Percentiles rank a stretch among this genome's conserved stretches.
Conservation (phyloP, 2,888 invertebrate genomes). For the Hemithea aestivaria region DNA sequence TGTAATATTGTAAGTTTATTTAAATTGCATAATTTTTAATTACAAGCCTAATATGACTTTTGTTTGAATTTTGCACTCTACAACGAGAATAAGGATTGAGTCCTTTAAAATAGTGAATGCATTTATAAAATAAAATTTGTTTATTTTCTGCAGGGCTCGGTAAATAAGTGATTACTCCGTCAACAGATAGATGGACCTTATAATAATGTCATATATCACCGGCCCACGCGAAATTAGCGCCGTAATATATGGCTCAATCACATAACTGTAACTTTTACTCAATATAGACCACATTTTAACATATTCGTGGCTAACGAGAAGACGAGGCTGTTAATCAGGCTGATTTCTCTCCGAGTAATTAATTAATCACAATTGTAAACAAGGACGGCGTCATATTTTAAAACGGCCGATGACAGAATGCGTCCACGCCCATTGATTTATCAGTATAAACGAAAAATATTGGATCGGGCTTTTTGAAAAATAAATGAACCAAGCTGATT, state of each 20-base stretch:
- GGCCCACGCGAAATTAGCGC: conserved; percentile 13
- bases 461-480: too few species aligned
- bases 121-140: too few species aligned
- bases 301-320: conserved; percentile 20
- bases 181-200: too few species aligned
- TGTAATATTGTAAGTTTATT: too few species aligned
- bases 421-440: conserved; percentile 32
- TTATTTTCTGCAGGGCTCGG: not conserved
- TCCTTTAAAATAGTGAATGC: too few species aligned
- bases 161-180: not conserved
- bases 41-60: too few species aligned
- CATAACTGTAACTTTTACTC: conserved; percentile 22
- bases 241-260: conserved; percentile 13
- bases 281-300: conserved; percentile 28
- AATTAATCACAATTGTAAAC: conserved; percentile 33
- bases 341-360: conserved; percentile 29
- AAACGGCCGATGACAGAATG: conserved; percentile 24
- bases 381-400: conserved; percentile 30
- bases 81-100: too few species aligned
- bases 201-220: conserved; percentile 13
- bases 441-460: not conserved
- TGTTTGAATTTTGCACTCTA: too few species aligned
- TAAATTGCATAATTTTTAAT: too few species aligned
- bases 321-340: conserved; percentile 30
- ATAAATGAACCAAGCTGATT: too few species aligned